Evolutionary conservation across 2,888 invertebrate species (phyloP).

Genomic region (Arenicola marina): DNA sequence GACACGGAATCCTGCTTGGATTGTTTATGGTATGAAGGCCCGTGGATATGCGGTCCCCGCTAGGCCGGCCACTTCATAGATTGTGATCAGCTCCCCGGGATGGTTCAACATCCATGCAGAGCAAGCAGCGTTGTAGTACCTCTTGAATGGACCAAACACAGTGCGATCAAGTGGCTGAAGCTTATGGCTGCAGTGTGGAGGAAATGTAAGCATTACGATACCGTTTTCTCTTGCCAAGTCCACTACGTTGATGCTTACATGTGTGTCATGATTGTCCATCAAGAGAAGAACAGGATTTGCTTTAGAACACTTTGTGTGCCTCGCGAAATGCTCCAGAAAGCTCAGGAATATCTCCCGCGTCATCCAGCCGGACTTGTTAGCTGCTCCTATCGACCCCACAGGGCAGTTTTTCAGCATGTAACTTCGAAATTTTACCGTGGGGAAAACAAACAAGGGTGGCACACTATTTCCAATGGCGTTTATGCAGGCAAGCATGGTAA

Average conservation of each 20-base stretch:
- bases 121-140: constrained; percentile 36
- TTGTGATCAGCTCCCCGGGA: constrained; percentile 53
- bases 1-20: constrained; percentile 34
- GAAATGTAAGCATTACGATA: constrained; percentile 55
- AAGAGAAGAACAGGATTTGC: no score
- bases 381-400: no score
- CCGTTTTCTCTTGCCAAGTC: constrained; percentile 48
- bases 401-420: no score
- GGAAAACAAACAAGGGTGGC: constrained; percentile 3
- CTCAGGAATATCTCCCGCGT: constrained; percentile 38
- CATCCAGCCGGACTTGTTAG: no score
- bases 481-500: constrained; percentile 3
- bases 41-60: constrained; percentile 46
- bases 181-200: constrained; percentile 45
- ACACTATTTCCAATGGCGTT: constrained; percentile 4
- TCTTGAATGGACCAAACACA: constrained; percentile 57
- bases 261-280: constrained; percentile 46
- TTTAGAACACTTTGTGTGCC: constrained; percentile 39
- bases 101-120: constrained; percentile 46
- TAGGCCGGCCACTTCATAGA: constrained; percentile 50
- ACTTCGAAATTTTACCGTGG: constrained; percentile 6
- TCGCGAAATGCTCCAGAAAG: constrained; percentile 47
- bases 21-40: constrained; percentile 56
- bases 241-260: constrained; percentile 37
- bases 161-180: constrained; percentile 59